Conservation (phyloP, 2,888 invertebrate species). For the Lapara coniferarum region DNA sequence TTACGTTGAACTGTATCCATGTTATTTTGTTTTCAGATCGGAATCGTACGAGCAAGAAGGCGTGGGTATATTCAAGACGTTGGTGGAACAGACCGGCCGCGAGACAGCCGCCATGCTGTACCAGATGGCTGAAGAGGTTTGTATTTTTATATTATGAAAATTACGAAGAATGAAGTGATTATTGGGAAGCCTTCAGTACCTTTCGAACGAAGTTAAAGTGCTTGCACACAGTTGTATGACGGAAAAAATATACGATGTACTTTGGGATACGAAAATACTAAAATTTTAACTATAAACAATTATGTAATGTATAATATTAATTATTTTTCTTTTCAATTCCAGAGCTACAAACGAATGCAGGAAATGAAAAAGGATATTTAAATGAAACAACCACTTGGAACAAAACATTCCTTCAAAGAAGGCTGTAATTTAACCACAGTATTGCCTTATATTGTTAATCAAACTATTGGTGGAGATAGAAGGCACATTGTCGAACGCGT, state of each 20-base stretch:
- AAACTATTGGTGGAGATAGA: neutral
- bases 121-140: slow-evolving; percentile 83
- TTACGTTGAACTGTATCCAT: neutral
- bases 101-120: slow-evolving; percentile 82
- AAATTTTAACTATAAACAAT: neutral
- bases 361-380: slow-evolving; percentile 1
- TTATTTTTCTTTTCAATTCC: neutral
- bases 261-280: neutral
- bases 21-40: slow-evolving; percentile 27
- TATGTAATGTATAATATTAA: neutral
- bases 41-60: slow-evolving; percentile 55
- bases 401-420: neutral
- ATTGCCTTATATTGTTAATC: slow-evolving; percentile 3
- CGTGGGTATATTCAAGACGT: slow-evolving; percentile 84
- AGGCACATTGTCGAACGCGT: neutral
- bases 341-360: slow-evolving; percentile 19
- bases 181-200: too few relatives aligned
- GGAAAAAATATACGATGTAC: neutral
- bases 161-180: too few relatives aligned
- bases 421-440: slow-evolving; percentile 5
- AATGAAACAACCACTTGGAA: neutral
- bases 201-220: too few relatives aligned
- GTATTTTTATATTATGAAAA: neutral
- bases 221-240: too few relatives aligned
- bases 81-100: slow-evolving; percentile 88